Evolutionary conservation across 2,888 invertebrate species (phyloP), one percentile per base, ranked within the genome.

Genomic region (Harpagoxenus sublaevis): DNA sequence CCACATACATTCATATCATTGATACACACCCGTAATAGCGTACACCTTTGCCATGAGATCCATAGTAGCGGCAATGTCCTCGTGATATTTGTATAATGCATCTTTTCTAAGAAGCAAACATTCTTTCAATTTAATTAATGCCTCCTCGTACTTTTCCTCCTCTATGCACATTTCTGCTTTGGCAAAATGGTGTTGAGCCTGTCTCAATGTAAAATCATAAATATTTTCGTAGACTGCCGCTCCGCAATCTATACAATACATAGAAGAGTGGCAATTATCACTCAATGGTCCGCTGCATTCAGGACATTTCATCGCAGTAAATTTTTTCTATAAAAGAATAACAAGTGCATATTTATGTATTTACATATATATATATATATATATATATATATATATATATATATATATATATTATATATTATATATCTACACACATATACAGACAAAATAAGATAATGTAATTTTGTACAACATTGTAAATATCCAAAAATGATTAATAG

Each of bases 11-110:
- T n/a, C 4, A 10, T n/a, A 63, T 63, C 1, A 9, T 15, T 35
- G 18, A 51, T 83, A 90, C 90, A 91, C 93, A 96, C 96, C 96
- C 89, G 93, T 92, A 81, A 95, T 94, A 8, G 96, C 95, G 90
- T 96, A 95, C 89, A 96, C 95, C 89, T 95, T 95, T 77, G 96
- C 96, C 55, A 96, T 92, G 57, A 95, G 94, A 92, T 96, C 96
- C 60, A 95, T 93, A 12, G 94, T 94, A 75, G 94, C 90, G 12
- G 95, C 95, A 65, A 96, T 94, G 86, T 96, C 95, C 81, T 95
- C 95, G 91, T 97, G 96, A 90, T 96, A 94, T 91, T 95, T 95
- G 88, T 96, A 96, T 63, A 96, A 93, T 63, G 95, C 92, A 85
- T 95, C 94, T 87, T 95, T 94, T 79, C 96, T 93, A 51, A 96